Evolutionary conservation across 2,113 vertebrate genomes (phyloP), one percentile per base, ranked within the genome.

Genomic region (Triplophysa rosa): DNA sequence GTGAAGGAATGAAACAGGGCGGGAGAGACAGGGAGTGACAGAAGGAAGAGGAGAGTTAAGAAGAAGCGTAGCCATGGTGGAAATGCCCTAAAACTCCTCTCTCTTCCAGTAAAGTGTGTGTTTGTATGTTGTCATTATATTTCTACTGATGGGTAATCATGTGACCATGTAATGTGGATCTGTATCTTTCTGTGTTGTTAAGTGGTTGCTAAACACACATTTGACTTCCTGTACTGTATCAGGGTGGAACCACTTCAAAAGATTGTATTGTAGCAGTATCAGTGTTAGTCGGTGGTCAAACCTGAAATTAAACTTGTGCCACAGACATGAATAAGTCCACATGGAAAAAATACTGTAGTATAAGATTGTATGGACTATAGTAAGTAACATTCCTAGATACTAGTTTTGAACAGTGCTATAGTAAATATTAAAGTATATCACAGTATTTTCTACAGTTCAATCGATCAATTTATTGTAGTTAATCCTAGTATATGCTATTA

Each of bases 41-140:
- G 16, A 66, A 63, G 58, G 26, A 45, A 79, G 37, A 45, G 58
- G 17, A 29, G 21, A n/a, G 42, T 12, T 62, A 12, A 56, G 72
- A 70, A 77, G 52, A 68, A 77, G 21, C 4, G 3, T 29, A 29
- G 33, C 33, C 5, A 0, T 58, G 1, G 23, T 80, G 82, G 82
- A 77, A 83, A 83, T 72, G 78, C 78, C 82, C 82, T 67, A 63
- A 83, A 54, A 77, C 80, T 73, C 78, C 78, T 71, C 8, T 72
- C 67, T 72, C 67, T 80, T 77, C 78, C 78, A 69, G 61, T 79
- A 79, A 70, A 52, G 33, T 23, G 12, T 42, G 54, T 73, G 13
- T 16, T 14, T 52, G 13, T 16, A 14, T 52, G 49, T 52, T 52
- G 19, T 56, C 52, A 16, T 56, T 19, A 8, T 7, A 8, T 29